These are phyloP conservation scores for Deroplatys truncata DNA, from an alignment of 2,888 invertebrate genomes.

Conservation along the genomic window DNA sequence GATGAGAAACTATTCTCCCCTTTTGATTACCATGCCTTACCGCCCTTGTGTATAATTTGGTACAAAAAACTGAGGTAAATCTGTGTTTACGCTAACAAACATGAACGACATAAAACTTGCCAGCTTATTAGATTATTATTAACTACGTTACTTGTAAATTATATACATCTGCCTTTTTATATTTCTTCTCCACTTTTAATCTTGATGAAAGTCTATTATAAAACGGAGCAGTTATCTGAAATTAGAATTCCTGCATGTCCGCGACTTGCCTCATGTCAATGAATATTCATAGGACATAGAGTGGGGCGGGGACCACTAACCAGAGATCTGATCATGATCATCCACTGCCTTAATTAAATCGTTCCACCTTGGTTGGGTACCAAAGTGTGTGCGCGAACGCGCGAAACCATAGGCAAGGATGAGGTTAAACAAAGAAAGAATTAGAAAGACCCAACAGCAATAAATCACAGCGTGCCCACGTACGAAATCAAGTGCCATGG, in stretches of 20 bases:
- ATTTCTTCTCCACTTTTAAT: neutral
- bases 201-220: constrained; percentile 29
- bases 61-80: neutral
- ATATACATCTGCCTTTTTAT: constrained; percentile 17
- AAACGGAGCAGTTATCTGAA: constrained; percentile 29
- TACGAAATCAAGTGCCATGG: neutral
- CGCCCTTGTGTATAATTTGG: neutral
- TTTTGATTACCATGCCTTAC: neutral
- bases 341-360: constrained; percentile 12
- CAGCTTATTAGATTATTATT: constrained; percentile 30
- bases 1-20: neutral
- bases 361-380: constrained; percentile 10
- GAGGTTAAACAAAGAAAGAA: neutral
- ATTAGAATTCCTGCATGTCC: constrained; percentile 27
- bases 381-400: neutral
- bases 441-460: neutral
- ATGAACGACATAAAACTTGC: neutral
- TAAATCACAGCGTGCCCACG: neutral
- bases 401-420: neutral
- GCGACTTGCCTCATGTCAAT: neutral
- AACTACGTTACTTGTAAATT: constrained; percentile 25
- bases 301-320: constrained; percentile 4
- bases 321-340: constrained; percentile 9
- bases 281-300: constrained; percentile 25
- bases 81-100: neutral